These are phyloP conservation scores for Cebus imitator DNA, from an alignment of 2,113 vertebrate species.

Conservation along the genomic window DNA sequence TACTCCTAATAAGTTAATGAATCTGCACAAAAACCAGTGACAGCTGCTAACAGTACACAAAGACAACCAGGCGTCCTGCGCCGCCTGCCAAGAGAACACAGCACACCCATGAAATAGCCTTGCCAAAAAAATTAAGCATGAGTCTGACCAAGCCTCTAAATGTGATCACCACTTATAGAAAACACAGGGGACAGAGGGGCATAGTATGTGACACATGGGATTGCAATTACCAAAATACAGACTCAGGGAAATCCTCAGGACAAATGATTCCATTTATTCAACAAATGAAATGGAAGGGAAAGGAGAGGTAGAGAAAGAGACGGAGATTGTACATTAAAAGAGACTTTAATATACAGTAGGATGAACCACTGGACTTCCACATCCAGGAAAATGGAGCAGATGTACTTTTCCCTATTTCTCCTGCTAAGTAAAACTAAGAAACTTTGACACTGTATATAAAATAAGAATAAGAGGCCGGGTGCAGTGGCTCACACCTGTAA, in stretches of 20 bases:
- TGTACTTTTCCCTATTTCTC: neutral
- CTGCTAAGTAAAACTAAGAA: neutral
- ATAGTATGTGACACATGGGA: neutral
- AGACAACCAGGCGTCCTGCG: neutral
- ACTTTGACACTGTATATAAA: neutral
- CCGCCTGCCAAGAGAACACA: neutral
- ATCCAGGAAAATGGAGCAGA: neutral
- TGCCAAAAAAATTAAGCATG: neutral
- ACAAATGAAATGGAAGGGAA: neutral
- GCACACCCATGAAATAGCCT: neutral
- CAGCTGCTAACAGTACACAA: neutral
- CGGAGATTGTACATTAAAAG: neutral
- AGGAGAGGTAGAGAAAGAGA: neutral
- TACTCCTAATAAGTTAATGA: constrained; percentile 39
- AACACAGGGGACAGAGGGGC: neutral
- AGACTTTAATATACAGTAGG: too few relatives aligned
- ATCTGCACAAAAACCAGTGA: neutral
- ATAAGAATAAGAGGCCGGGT: neutral
- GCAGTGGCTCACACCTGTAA: neutral
- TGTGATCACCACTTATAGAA: neutral
- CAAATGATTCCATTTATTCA: neutral
- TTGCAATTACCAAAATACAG: neutral
- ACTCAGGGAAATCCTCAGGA: neutral
- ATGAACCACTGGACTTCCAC: neutral
- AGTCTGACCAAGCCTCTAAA: neutral